phyloP scores from a whole-genome alignment of 2,888 invertebrate species.

The Drosophila macrospina region DNA sequence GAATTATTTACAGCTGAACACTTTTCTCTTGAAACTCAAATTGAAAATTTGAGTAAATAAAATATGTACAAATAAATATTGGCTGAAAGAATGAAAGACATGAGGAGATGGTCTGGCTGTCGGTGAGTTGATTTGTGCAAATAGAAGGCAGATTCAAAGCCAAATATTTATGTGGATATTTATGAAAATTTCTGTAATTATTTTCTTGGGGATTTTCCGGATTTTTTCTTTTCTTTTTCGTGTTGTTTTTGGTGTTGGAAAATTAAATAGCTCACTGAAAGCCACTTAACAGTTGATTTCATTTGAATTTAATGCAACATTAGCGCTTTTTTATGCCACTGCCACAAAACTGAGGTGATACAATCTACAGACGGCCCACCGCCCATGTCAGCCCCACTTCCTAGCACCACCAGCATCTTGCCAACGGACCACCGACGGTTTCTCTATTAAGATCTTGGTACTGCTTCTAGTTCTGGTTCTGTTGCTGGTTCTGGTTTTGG shows the following conservation, averaged over 20 bases:
- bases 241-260: conserved; percentile 47
- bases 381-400: no score
- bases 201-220: conserved; percentile 26
- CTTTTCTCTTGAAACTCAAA: conserved; percentile 24
- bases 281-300: conserved; percentile 79
- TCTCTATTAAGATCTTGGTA: conserved; percentile 21
- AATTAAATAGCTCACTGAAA: conserved; percentile 80
- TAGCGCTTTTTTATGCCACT: conserved; percentile 69
- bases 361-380: conserved; percentile 43
- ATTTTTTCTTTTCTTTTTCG: conserved; percentile 17
- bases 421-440: conserved; percentile 66
- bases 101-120: neutral
- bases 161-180: conserved; percentile 64
- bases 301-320: conserved; percentile 80
- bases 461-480: conserved; percentile 5
- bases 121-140: conserved; percentile 39
- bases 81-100: conserved; percentile 10
- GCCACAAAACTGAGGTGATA: conserved; percentile 59
- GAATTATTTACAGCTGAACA: conserved; percentile 38
- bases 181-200: conserved; percentile 63
- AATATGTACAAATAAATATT: conserved; percentile 55
- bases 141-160: conserved; percentile 25
- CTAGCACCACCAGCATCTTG: neutral
- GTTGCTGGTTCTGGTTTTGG: conserved; percentile 7
- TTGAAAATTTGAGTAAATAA: conserved; percentile 41